Percentiles rank a stretch among this genome's conserved stretches.
phyloP scores from a whole-genome alignment of 2,113 vertebrate genomes.

The Lepidothrix coronata region DNA sequence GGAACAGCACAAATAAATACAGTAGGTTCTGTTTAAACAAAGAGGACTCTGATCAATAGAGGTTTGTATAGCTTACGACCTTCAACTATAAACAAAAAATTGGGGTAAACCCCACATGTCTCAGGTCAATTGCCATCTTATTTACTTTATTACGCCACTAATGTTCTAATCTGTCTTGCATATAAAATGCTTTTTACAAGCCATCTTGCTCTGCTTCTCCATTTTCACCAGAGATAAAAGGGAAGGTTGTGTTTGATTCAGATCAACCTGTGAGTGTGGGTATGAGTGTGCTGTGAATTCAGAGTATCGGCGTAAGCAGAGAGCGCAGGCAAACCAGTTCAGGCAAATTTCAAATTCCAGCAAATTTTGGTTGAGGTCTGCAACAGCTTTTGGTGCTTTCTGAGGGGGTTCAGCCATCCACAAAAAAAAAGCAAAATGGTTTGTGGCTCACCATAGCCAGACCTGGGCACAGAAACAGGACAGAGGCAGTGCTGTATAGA shows the following conservation, averaged over 20 bases:
- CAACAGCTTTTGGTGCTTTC: not conserved
- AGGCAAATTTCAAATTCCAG: slow-evolving; percentile 12
- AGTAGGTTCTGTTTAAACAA: slow-evolving; percentile 81
- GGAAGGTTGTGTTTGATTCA: not conserved
- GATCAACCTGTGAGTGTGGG: not conserved
- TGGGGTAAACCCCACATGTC: slow-evolving; percentile 75
- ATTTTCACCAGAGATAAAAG: not conserved
- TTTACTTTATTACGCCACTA: slow-evolving; percentile 73
- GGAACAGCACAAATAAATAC: slow-evolving; percentile 78
- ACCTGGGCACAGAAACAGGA: not conserved
- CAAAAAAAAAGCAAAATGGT: not conserved
- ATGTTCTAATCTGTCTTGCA: slow-evolving; percentile 71
- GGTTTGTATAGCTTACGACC: slow-evolving; percentile 79
- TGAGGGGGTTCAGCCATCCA: not conserved
- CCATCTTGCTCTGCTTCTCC: slow-evolving; percentile 9
- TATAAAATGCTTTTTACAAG: slow-evolving; percentile 50
- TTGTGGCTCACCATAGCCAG: not conserved
- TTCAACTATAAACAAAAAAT: slow-evolving; percentile 77
- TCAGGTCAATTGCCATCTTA: slow-evolving; percentile 76
- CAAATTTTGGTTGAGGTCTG: not conserved
- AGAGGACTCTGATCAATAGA: slow-evolving; percentile 78
- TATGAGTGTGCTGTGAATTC: not conserved
- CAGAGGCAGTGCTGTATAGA: not conserved
- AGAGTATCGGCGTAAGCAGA: not conserved
- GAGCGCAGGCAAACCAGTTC: not conserved